Evolutionary conservation across 2,888 invertebrate species (phyloP).

Genomic region (Aproaerema taeniolella): DNA sequence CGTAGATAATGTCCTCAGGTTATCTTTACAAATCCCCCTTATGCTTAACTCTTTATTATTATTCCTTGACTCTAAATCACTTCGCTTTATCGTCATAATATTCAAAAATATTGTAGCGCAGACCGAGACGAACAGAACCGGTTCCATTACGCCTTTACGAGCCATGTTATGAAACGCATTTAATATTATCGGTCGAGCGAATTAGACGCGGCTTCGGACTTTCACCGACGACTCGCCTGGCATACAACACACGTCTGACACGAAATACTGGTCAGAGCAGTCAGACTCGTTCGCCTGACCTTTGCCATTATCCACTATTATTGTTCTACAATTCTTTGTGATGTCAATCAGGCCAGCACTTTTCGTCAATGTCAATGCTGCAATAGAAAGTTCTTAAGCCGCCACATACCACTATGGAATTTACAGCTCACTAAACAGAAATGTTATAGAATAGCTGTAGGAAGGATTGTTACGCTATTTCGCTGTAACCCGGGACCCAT

Average conservation of each 20-base stretch:
- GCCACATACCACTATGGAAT: conserved; percentile 13
- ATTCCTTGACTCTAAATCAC: conserved; percentile 35
- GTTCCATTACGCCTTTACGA: conserved; percentile 47
- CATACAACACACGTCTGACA: conserved; percentile 28
- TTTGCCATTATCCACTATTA: conserved; percentile 37
- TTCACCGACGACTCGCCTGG: conserved; percentile 67
- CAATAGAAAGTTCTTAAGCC: conserved; percentile 32
- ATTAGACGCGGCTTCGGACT: conserved; percentile 58
- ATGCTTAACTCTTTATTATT: conserved; percentile 36
- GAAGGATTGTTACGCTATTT: conserved; percentile 7
- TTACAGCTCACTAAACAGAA: conserved; percentile 3
- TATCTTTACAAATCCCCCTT: conserved; percentile 46
- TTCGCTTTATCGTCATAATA: conserved; percentile 41
- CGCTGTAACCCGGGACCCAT: too few species aligned
- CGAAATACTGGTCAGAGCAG: conserved; percentile 51
- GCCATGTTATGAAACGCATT: conserved; percentile 61
- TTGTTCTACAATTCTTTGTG: conserved; percentile 49
- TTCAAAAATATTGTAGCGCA: conserved; percentile 35
- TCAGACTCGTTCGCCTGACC: conserved; percentile 52
- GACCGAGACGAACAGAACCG: conserved; percentile 42
- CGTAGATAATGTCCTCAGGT: conserved; percentile 47
- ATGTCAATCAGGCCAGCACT: conserved; percentile 36
- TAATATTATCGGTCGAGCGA: conserved; percentile 53
- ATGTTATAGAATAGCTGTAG: conserved; percentile 3
- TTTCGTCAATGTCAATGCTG: conserved; percentile 41